Conservation (phyloP, 2,113 vertebrate species). For the Platanista minor region DNA sequence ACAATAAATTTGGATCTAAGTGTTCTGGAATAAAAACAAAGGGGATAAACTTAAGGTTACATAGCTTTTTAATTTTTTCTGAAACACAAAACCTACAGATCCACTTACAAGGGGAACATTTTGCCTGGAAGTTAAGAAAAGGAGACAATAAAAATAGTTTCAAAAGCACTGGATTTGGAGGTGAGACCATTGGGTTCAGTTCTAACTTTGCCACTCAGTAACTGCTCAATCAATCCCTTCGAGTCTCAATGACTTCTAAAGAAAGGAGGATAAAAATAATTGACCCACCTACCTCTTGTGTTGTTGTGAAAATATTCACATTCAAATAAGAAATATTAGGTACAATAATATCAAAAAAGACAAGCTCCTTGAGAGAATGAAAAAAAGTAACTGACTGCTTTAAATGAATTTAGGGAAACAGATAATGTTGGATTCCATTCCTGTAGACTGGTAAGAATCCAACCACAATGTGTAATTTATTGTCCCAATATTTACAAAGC, state of each 20-base stretch:
- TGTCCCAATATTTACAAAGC: not conserved
- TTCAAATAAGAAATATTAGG: not conserved
- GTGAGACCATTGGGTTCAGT: not conserved
- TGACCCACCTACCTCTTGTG: not conserved
- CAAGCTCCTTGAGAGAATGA: not conserved
- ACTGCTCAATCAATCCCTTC: not conserved
- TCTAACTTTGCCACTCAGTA: not conserved
- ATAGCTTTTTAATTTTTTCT: not conserved
- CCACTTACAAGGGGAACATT: not conserved
- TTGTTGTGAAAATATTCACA: not conserved
- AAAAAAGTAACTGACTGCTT: not conserved
- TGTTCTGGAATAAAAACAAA: constrained; percentile 10
- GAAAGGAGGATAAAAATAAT: not conserved
- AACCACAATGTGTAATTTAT: not conserved
- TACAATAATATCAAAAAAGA: not conserved
- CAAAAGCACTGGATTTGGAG: not conserved
- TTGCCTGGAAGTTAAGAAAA: not conserved
- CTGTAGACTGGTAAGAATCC: not conserved
- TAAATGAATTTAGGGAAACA: not conserved
- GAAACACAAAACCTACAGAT: not conserved
- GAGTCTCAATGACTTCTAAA: not conserved
- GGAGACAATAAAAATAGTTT: not conserved
- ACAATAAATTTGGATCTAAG: not conserved
- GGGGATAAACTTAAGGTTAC: not conserved
- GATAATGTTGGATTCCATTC: not conserved